Base-by-base conservation (phyloP, 2,113 vertebrate genomes). In the Oreocharis arfaki region DNA sequence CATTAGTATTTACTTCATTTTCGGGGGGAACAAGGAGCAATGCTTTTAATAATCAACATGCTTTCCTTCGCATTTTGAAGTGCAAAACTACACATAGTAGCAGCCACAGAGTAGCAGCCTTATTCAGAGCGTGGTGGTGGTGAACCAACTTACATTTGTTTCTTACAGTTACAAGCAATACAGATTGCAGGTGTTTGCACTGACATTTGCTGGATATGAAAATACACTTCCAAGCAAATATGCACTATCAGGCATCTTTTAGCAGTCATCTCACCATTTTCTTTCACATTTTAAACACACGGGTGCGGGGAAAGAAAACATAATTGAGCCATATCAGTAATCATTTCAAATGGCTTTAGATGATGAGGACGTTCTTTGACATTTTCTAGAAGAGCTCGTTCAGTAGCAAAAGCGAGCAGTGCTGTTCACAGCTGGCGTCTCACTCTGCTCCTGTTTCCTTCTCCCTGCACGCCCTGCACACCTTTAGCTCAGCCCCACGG, bases 181-280 rank as follows among this genome's bases (percentile, higher is more conserved):
- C 18, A 81, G 95, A 94, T 60, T 82, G 85, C 56, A 82, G 85
- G 67, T 93, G 89, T 91, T 88, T 70, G 56, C 89, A 52, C n/a
- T 87, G 90, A 60, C 59, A 74, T 96, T 92, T 96, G 70, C 64
- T 76, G 79, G 55, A 84, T 28, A 47, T 39, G 86, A 81, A 75
- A 87, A 91, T 46, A 73, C 1, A 44, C 35, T 93, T 85, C 35
- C 59, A 75, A 87, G 88, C 55, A 96, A 88, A 78, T 59, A 78
- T 15, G 35, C 33, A 65, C 71, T n/a, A 67, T 76, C 47, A 82
- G 84, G 32, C 47, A 84, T 91, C 53, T 93, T 93, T 71, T 41
- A 93, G 63, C 77, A 76, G 32, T 32, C 47, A 68, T 89, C 89
- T 73, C 89, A 52, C 65, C 2, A 0, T 75, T 84, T 81, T 71